Evolutionary conservation across 2,113 vertebrate genomes (phyloP), one percentile per base, ranked within the genome.

Genomic region (Trinectes maculatus): DNA sequence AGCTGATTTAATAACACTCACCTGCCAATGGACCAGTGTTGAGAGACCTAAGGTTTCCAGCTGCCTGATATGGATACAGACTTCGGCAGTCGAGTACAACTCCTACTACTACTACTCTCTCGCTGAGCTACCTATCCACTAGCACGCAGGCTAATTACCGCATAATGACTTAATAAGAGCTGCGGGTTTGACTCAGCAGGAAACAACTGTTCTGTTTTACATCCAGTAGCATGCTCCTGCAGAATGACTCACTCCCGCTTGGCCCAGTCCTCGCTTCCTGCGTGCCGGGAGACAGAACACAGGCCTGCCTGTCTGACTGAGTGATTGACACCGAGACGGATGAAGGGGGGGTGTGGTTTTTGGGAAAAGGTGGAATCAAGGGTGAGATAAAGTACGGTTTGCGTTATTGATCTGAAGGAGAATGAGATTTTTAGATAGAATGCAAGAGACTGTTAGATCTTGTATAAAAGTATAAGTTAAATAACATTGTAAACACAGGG

Each of bases 111-210:
- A 31, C 74, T 13, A 56, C 31, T 55, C 66, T 59, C 62, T 55
- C 21, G 63, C 79, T 76, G 40, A 11, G 18, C 60, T 74, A 89
- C 85, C 83, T 89, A 72, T 85, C 68, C 62, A 22, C 82, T 87
- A 89, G 81, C 84, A 89, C 52, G 33, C 72, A 72, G 60, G 71
- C 78, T 89, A 89, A 92, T 90, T 87, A 80, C 78, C 1, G 33
- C 74, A 79, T 88, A 88, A 90, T 89, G 78, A 87, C 80, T 90
- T 84, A 90, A 89, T 83, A 79, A 83, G 84, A 43, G 54, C 81
- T 86, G 88, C 24, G 84, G 87, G 77, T 87, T 87, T 87, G 86
- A 89, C 84, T 87, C 88, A 86, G 88, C 86, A 85, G 84, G 85
- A 90, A 89, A 80, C 73, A 70, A 76, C 71, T 34, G 79, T 49